These are phyloP conservation scores for Aphaenogaster rudis DNA, from an alignment of 1,140 invertebrate genomes.

Conservation along the genomic window DNA sequence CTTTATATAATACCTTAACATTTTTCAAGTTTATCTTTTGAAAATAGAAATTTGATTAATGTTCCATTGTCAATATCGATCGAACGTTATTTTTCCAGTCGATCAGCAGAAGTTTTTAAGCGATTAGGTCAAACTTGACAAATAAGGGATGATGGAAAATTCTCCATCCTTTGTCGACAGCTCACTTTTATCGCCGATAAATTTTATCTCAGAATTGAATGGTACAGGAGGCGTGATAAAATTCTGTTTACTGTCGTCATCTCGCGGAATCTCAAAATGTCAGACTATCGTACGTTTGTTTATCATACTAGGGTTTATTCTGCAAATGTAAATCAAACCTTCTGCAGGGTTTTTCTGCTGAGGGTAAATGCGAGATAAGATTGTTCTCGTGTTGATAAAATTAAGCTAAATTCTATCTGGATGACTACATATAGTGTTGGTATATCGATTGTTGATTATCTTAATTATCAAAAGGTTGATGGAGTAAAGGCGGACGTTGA, in stretches of 20 bases:
- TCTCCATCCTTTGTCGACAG: neutral
- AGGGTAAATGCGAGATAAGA: slow-evolving; percentile 25
- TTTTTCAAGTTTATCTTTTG: neutral
- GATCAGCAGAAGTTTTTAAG: neutral
- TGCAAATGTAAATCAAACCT: neutral
- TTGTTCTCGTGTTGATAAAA: slow-evolving; percentile 34
- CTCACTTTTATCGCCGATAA: slow-evolving; percentile 22
- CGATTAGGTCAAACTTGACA: neutral
- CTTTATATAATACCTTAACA: neutral
- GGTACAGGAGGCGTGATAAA: neutral
- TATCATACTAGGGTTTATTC: slow-evolving; percentile 34
- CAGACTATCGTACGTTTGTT: neutral
- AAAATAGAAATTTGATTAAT: slow-evolving; percentile 23
- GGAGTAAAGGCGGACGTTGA: neutral
- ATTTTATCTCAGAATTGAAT: slow-evolving; percentile 1
- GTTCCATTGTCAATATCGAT: neutral
- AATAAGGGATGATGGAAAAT: neutral
- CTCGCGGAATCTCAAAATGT: neutral
- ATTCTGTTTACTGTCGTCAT: slow-evolving; percentile 33
- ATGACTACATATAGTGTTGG: neutral
- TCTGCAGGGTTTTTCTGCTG: neutral
- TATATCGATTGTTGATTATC: slow-evolving; percentile 13
- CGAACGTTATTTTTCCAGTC: slow-evolving; percentile 11
- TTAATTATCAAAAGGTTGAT: neutral
- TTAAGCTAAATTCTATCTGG: neutral